phyloP scores from a whole-genome alignment of 2,888 invertebrate species.

The Dryobotodes eremita region DNA sequence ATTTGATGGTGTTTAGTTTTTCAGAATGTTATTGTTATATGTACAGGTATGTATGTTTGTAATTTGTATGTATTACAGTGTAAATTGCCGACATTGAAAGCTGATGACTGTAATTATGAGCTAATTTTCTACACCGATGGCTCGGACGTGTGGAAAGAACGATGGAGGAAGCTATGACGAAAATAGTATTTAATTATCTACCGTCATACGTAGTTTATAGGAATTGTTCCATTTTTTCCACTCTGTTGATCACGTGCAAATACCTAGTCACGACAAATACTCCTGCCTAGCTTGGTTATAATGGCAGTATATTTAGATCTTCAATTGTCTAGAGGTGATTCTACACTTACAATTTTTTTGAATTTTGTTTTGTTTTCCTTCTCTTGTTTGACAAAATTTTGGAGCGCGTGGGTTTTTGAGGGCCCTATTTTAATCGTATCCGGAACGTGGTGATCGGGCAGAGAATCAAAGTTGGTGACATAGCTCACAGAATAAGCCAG shows the following conservation, averaged over 20 bases:
- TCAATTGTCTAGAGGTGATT: not conserved
- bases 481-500: not conserved
- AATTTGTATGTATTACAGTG: conserved; percentile 7
- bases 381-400: not conserved
- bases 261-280: not conserved
- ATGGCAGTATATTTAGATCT: not conserved
- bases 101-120: conserved; percentile 41
- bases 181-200: conserved; percentile 42
- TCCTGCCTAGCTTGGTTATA: not conserved
- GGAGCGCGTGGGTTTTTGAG: not conserved
- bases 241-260: not conserved
- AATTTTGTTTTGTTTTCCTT: not conserved
- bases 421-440: not conserved
- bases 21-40: not conserved
- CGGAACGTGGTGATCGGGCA: not conserved
- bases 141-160: conserved; percentile 41
- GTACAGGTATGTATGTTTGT: conserved; percentile 1
- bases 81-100: conserved; percentile 37
- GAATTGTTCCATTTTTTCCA: conserved; percentile 51
- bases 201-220: conserved; percentile 19
- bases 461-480: too few relatives aligned
- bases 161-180: conserved; percentile 50
- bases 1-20: not conserved
- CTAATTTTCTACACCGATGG: conserved; percentile 47
- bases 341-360: not conserved